Evolutionary conservation across 2,113 vertebrate genomes (phyloP).

Genomic region (Gallinago paraguaiae): DNA sequence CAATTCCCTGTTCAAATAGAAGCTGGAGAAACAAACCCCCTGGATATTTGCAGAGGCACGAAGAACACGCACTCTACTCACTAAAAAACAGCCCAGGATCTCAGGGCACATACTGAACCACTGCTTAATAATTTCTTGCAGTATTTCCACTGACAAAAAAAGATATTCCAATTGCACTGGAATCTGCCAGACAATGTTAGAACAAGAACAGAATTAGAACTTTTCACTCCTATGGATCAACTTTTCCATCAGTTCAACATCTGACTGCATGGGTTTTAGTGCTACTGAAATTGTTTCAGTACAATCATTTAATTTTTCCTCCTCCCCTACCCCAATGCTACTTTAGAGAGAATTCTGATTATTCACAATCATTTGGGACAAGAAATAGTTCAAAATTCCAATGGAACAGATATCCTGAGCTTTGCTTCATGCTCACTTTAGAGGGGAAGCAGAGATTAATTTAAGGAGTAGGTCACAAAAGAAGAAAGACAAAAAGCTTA

Average conservation of each 20-base stretch:
- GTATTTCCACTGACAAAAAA: not conserved
- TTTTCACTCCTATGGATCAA: not conserved
- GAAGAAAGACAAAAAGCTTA: not conserved
- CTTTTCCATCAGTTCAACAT: not conserved
- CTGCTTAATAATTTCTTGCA: not conserved
- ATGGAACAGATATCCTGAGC: not conserved
- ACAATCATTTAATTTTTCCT: not conserved
- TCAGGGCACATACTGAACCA: not conserved
- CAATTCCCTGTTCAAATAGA: not conserved
- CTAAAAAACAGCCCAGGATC: not conserved
- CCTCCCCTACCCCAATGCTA: accelerated
- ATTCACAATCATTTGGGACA: not conserved
- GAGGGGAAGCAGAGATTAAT: not conserved
- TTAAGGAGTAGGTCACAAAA: not conserved
- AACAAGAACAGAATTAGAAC: not conserved
- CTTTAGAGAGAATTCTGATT: not conserved
- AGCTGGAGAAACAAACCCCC: not conserved
- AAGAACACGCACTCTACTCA: not conserved
- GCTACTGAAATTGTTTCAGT: not conserved
- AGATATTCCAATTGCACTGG: not conserved
- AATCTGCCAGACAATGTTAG: not conserved
- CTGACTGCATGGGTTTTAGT: not conserved
- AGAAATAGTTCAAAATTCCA: not conserved
- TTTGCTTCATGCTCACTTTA: not conserved
- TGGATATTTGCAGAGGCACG: not conserved